Percentiles rank a stretch among this genome's conserved stretches.
These are phyloP conservation scores for Reticulitermes speratus DNA, from an alignment of 1,140 invertebrate species.

Conservation along the genomic window DNA sequence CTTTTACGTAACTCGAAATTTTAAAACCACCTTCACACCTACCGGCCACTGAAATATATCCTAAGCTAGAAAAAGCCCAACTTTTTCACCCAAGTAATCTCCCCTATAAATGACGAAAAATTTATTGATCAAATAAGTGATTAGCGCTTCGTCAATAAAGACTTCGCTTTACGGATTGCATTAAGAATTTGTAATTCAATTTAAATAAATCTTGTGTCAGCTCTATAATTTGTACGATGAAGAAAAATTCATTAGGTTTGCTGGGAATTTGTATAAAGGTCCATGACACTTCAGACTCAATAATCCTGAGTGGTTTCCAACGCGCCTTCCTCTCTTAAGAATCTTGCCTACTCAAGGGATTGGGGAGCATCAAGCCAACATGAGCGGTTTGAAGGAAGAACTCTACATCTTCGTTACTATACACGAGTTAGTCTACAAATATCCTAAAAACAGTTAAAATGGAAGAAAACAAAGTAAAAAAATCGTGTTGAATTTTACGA, in stretches of 20 bases:
- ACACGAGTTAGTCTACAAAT: neutral
- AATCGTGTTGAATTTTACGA: neutral
- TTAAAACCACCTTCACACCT: no score
- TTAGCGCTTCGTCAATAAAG: no score
- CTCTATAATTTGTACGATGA: neutral
- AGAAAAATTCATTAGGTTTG: neutral
- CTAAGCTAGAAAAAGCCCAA: no score
- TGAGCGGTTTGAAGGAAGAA: neutral
- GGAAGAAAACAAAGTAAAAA: neutral
- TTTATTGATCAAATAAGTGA: no score
- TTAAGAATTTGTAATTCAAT: no score
- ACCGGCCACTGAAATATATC: no score
- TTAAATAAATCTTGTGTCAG: neutral
- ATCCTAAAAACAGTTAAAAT: neutral
- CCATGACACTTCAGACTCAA: neutral
- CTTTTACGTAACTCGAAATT: no score
- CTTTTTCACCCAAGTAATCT: no score
- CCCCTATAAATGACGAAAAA: no score
- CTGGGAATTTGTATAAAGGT: neutral
- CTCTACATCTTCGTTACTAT: neutral
- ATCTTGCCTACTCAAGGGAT: neutral
- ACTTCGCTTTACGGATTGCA: no score
- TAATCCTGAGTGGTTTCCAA: neutral
- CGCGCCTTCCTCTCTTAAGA: no score
- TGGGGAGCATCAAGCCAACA: neutral